These are phyloP conservation scores for Dryocosmus kuriphilus DNA, from an alignment of 2,888 invertebrate genomes.

Conservation along the genomic window DNA sequence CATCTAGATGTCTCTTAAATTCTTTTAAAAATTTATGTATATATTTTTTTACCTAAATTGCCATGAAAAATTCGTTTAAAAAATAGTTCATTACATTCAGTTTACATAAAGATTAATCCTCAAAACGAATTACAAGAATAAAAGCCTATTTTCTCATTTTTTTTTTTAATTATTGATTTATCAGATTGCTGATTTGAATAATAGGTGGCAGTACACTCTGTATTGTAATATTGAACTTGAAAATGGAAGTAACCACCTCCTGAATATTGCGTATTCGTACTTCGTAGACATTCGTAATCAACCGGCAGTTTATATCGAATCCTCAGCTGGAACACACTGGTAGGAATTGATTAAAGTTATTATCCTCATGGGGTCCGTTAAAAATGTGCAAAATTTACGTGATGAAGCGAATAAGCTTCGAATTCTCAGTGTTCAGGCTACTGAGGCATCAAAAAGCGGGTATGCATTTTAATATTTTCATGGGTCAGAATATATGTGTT, in stretches of 20 bases:
- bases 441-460: conserved; percentile 84
- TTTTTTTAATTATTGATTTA: conserved; percentile 11
- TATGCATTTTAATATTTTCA: conserved; percentile 71
- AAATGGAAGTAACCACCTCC: conserved; percentile 48
- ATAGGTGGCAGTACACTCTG: conserved; percentile 32
- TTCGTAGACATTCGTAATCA: conserved; percentile 47
- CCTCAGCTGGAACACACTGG: conserved; percentile 49
- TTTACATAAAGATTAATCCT: neutral
- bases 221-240: conserved; percentile 26
- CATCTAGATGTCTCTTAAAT: conserved; percentile 18
- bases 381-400: conserved; percentile 74
- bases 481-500: neutral
- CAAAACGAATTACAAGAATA: neutral
- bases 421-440: conserved; percentile 82
- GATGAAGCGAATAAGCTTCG: conserved; percentile 84
- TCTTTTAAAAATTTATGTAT: neutral
- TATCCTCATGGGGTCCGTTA: conserved; percentile 65
- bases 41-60: neutral
- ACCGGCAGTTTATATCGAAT: conserved; percentile 66
- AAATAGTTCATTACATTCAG: neutral
- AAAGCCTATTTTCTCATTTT: neutral
- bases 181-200: neutral
- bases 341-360: conserved; percentile 31
- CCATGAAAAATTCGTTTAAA: neutral
- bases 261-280: conserved; percentile 60